Conservation (phyloP, 1,140 invertebrate genomes). For the Triops longicaudatus region DNA sequence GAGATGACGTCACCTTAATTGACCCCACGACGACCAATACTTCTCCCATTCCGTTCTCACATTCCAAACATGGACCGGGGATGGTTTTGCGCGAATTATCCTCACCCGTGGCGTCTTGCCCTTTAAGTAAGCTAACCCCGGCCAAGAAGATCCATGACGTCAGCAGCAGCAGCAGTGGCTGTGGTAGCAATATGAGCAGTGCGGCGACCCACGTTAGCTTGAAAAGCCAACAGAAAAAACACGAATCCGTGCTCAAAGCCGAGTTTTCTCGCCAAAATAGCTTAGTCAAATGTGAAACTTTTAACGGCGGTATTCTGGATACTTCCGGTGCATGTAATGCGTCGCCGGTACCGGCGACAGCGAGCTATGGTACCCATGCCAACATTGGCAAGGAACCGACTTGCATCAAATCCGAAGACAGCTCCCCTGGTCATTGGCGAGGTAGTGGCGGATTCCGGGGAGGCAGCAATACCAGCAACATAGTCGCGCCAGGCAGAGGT, state of each 20-base stretch:
- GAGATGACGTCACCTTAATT: background rate
- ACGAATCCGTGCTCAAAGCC: background rate
- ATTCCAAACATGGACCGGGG: background rate
- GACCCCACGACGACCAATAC: background rate
- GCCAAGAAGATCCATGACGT: conserved; percentile 8
- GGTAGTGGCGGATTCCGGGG: background rate
- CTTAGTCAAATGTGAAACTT: conserved; percentile 4
- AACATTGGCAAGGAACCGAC: background rate
- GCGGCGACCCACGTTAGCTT: background rate
- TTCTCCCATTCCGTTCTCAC: background rate
- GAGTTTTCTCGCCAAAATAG: conserved; percentile 2
- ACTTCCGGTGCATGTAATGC: background rate
- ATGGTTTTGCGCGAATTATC: background rate
- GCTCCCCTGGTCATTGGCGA: background rate
- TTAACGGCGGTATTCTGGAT: background rate
- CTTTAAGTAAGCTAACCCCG: background rate
- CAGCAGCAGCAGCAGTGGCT: background rate
- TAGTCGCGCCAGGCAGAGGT: background rate
- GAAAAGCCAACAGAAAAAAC: background rate
- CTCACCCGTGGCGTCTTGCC: background rate
- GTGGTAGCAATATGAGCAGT: too few species aligned
- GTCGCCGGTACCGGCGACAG: background rate
- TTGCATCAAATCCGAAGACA: background rate
- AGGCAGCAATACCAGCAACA: conserved; percentile 14
- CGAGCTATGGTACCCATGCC: background rate